Percentiles rank a stretch among this genome's conserved stretches.
phyloP scores from a whole-genome alignment of 2,888 invertebrate species.

The Troides helena region DNA sequence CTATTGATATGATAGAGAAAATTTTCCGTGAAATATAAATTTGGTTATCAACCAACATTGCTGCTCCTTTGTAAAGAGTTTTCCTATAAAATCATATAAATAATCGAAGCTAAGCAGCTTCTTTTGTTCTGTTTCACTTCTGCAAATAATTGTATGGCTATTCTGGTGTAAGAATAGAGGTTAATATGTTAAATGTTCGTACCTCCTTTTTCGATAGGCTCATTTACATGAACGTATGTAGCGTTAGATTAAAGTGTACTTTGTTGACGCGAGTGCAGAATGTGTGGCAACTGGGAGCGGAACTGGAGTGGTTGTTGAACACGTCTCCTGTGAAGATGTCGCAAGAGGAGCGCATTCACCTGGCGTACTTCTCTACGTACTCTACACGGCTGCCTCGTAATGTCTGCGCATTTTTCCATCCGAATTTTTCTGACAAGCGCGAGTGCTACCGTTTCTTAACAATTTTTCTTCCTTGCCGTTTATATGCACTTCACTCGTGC shows the following conservation, averaged over 20 bases:
- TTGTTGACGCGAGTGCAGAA: conserved; percentile 38
- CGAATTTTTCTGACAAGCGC: conserved; percentile 25
- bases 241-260: conserved; percentile 38
- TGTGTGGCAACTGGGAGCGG: conserved; percentile 59
- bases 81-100: too few relatives aligned
- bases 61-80: too few relatives aligned
- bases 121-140: too few relatives aligned
- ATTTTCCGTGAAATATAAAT: too few relatives aligned
- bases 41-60: too few relatives aligned
- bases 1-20: too few relatives aligned
- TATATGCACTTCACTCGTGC: conserved; percentile 21
- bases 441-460: conserved; percentile 28
- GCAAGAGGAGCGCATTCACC: conserved; percentile 37
- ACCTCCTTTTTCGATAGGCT: conserved; percentile 32
- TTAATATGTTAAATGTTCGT: conserved; percentile 3
- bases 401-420: conserved; percentile 27
- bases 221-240: conserved; percentile 30
- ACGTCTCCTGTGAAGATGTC: conserved; percentile 63
- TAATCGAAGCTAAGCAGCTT: too few relatives aligned
- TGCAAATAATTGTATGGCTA: not conserved
- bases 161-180: not conserved
- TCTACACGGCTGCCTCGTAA: conserved; percentile 19
- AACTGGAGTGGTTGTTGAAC: conserved; percentile 70
- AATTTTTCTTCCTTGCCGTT: conserved; percentile 22
- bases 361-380: conserved; percentile 26